Evolutionary conservation across 2,888 invertebrate species (phyloP).

Genomic region (Omphaloscelis lunosa): DNA sequence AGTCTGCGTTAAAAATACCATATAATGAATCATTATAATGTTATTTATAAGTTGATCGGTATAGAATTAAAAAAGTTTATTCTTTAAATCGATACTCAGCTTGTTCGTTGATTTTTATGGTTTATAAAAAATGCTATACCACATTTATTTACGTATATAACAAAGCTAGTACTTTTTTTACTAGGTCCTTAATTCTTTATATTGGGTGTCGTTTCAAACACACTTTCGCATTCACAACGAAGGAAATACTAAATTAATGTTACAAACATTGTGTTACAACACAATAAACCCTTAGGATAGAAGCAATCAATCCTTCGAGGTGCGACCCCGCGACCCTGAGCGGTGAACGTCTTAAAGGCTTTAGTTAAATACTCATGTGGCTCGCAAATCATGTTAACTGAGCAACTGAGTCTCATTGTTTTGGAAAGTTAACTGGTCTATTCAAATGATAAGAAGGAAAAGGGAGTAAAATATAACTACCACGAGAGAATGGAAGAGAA

Average conservation of each 20-base stretch:
- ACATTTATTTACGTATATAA: neutral
- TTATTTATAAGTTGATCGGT: neutral
- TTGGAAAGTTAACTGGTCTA: neutral
- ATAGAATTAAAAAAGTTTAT: neutral
- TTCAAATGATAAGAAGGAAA: neutral
- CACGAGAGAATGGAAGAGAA: neutral
- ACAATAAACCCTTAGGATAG: no score
- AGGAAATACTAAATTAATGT: neutral
- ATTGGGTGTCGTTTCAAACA: neutral
- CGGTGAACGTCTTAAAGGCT: slow-evolving; percentile 9
- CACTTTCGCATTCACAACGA: neutral
- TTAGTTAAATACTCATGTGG: slow-evolving; percentile 15
- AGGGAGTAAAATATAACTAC: neutral
- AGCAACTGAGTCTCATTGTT: slow-evolving; percentile 5
- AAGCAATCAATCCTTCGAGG: slow-evolving; percentile 5
- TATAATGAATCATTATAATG: neutral
- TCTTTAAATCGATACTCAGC: neutral
- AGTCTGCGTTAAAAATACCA: slow-evolving; percentile 10
- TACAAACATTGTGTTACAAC: slow-evolving; percentile 5
- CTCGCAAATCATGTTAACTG: slow-evolving; percentile 22
- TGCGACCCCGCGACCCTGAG: neutral
- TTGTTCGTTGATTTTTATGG: neutral
- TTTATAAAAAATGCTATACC: neutral
- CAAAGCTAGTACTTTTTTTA: no score
- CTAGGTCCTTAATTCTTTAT: neutral